Conservation (phyloP, 2,113 vertebrate species). For the Stigmatopora argus region DNA sequence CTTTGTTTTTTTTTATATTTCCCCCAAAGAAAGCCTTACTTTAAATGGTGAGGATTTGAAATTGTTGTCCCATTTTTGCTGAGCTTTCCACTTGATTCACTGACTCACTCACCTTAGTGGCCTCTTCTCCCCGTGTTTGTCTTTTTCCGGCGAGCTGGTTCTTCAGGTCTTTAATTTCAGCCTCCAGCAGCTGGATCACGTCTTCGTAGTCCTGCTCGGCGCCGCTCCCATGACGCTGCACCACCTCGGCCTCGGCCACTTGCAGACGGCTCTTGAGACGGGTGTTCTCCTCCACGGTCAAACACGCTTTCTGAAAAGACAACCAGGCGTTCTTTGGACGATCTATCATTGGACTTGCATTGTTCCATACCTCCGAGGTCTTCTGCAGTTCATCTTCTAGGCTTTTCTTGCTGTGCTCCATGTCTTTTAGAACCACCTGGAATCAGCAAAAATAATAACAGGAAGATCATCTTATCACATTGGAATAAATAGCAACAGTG, state of each 20-base stretch:
- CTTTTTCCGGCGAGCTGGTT: slow-evolving; percentile 72
- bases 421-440: slow-evolving; percentile 78
- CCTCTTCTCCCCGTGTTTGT: slow-evolving; percentile 52
- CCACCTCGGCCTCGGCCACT: slow-evolving; percentile 63
- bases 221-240: slow-evolving; percentile 67
- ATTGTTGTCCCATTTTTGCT: neutral
- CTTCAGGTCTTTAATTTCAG: slow-evolving; percentile 85
- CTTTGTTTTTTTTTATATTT: too few species aligned
- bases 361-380: slow-evolving; percentile 74
- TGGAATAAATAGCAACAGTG: neutral
- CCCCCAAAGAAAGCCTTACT: too few species aligned
- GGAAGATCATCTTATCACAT: neutral
- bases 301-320: slow-evolving; percentile 70
- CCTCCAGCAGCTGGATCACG: slow-evolving; percentile 83
- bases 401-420: slow-evolving; percentile 76
- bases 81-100: neutral
- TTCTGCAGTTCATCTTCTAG: slow-evolving; percentile 82
- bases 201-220: slow-evolving; percentile 89
- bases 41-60: too few species aligned
- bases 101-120: slow-evolving; percentile 27
- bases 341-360: neutral
- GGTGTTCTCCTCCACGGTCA: slow-evolving; percentile 77
- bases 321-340: neutral
- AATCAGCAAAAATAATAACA: slow-evolving; percentile 5
- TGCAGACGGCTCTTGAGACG: slow-evolving; percentile 77